Conservation (phyloP, 2,888 invertebrate species). For the Cosmia pyralina region DNA sequence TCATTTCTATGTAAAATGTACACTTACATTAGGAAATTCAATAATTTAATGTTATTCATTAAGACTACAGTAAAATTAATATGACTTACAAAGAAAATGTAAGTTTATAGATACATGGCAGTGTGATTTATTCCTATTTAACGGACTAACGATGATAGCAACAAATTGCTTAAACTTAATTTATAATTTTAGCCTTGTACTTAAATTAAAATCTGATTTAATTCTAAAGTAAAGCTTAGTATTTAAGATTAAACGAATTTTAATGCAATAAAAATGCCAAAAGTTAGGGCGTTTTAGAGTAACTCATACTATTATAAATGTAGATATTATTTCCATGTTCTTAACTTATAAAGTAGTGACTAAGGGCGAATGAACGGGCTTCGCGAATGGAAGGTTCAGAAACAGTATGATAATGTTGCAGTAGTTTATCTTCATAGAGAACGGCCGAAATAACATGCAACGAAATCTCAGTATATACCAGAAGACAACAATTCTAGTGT, state of each 20-base stretch:
- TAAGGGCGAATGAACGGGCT: slow-evolving; percentile 45
- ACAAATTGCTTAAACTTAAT: slow-evolving; percentile 42
- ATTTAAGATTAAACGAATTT: slow-evolving; percentile 31
- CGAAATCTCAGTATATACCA: too few relatives aligned
- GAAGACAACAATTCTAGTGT: too few relatives aligned
- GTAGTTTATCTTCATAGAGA: too few relatives aligned
- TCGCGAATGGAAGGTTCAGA: slow-evolving; percentile 31
- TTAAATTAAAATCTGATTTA: slow-evolving; percentile 32
- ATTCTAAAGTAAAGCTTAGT: slow-evolving; percentile 55
- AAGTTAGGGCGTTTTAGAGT: slow-evolving; percentile 2
- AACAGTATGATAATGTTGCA: too few relatives aligned
- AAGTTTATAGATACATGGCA: slow-evolving; percentile 66
- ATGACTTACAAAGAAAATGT: slow-evolving; percentile 58
- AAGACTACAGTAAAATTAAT: slow-evolving; percentile 58
- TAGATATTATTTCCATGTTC: slow-evolving; percentile 28
- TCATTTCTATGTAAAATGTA: slow-evolving; percentile 77
- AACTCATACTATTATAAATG: slow-evolving; percentile 2
- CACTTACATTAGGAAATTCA: slow-evolving; percentile 78
- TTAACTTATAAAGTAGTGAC: slow-evolving; percentile 57
- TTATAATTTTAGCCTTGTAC: slow-evolving; percentile 50
- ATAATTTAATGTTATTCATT: slow-evolving; percentile 68
- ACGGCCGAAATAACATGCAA: too few relatives aligned
- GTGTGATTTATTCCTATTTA: slow-evolving; percentile 64
- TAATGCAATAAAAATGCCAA: slow-evolving; percentile 18
- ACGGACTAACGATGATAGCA: slow-evolving; percentile 39